A percentile compares a stretch with the other conserved stretches of the same genome.
phyloP scores from a whole-genome alignment of 2,888 invertebrate genomes.

The Dryocosmus kuriphilus region DNA sequence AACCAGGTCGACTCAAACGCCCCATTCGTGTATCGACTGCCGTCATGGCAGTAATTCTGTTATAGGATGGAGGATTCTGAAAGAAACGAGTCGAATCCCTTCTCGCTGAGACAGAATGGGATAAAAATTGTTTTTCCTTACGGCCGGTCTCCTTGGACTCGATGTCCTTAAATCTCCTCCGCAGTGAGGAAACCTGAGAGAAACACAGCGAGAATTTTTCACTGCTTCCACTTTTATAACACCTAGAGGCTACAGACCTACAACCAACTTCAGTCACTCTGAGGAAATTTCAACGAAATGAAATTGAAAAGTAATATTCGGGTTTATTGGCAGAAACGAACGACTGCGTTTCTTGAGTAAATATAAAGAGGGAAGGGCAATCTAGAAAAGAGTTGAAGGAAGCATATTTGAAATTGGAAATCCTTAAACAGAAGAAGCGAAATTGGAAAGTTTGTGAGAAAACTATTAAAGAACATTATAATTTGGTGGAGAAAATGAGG shows the following conservation, averaged over 20 bases:
- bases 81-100: conserved; percentile 35
- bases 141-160: conserved; percentile 28
- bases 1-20: conserved; percentile 59
- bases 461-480: not conserved
- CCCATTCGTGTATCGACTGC: conserved; percentile 67
- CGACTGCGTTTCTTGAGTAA: conserved; percentile 21
- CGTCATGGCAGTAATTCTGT: conserved; percentile 66
- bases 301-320: conserved; percentile 40
- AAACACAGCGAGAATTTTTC: conserved; percentile 29
- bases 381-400: not conserved
- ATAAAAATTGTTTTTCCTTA: conserved; percentile 51
- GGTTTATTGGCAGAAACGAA: conserved; percentile 33
- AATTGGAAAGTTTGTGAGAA: not conserved
- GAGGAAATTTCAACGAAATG: conserved; percentile 34
- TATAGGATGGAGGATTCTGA: conserved; percentile 55
- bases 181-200: conserved; percentile 22
- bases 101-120: conserved; percentile 44
- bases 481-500: not conserved
- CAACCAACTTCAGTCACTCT: conserved; percentile 25
- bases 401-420: not conserved
- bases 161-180: conserved; percentile 30
- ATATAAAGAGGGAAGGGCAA: not conserved
- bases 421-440: not conserved
- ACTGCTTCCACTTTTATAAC: conserved; percentile 30
- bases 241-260: conserved; percentile 33